Conservation (phyloP, 2,888 invertebrate species). For the Zygogramma bicolorata region DNA sequence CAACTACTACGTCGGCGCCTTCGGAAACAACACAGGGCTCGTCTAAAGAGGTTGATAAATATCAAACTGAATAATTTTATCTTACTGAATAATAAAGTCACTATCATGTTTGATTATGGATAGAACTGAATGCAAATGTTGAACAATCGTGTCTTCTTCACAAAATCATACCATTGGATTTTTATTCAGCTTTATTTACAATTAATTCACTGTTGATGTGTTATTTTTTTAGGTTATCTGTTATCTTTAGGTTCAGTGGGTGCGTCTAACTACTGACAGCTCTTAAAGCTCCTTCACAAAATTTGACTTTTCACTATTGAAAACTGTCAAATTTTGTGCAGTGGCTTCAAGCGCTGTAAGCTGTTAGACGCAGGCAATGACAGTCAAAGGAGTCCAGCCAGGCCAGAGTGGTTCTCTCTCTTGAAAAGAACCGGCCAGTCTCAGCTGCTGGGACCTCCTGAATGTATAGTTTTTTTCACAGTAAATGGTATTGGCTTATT, state of each 20-base stretch:
- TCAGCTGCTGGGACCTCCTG: no score
- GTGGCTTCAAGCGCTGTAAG: no score
- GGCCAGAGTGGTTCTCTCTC: no score
- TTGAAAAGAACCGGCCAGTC: no score
- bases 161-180: neutral
- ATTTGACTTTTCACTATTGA: neutral
- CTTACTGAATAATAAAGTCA: conserved; percentile 57
- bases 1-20: conserved; percentile 69
- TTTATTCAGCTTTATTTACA: neutral
- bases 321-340: no score
- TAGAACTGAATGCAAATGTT: neutral
- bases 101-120: conserved; percentile 37
- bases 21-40: conserved; percentile 74
- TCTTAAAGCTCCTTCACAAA: neutral
- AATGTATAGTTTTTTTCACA: no score
- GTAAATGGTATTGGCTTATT: no score
- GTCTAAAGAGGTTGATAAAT: conserved; percentile 69
- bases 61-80: conserved; percentile 71
- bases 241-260: no score
- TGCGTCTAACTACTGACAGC: neutral
- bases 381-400: no score
- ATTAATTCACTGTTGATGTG: no score
- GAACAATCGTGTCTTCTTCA: neutral
- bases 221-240: neutral
- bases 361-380: no score